Evolutionary conservation across 2,797 vertebrate species (phyloP).

Genomic region (Heterohyrax brucei): DNA sequence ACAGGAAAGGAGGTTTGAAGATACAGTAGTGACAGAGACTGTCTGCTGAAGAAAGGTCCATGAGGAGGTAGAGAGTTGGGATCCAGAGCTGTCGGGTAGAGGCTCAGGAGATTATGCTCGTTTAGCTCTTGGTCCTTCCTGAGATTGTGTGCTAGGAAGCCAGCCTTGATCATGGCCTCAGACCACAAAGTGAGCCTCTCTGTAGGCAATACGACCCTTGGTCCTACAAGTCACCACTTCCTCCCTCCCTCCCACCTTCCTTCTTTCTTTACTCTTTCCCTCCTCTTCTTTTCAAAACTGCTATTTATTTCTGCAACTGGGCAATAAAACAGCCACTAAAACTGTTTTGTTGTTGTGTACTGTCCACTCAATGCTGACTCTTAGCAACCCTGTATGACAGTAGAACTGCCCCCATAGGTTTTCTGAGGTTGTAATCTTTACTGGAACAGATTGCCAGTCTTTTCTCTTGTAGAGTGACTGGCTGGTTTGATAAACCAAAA

Average conservation of each 20-base stretch:
- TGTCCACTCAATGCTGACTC: neutral
- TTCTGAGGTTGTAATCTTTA: neutral
- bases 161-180: neutral
- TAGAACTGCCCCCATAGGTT: neutral
- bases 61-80: accelerated
- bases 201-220: neutral
- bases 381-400: neutral
- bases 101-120: neutral
- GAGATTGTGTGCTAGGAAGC: neutral
- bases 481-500: neutral
- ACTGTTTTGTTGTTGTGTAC: neutral
- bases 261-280: accelerated
- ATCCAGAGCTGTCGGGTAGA: neutral
- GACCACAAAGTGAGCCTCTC: neutral
- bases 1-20: neutral
- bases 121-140: neutral
- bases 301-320: constrained; percentile 44
- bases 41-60: neutral
- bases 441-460: neutral
- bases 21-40: neutral
- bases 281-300: neutral
- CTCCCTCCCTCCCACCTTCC: neutral
- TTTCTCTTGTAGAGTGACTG: neutral
- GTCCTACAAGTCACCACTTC: neutral
- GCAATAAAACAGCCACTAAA: constrained; percentile 12